phyloP scores from a whole-genome alignment of 2,797 vertebrate species.

The Crenichthys baileyi region DNA sequence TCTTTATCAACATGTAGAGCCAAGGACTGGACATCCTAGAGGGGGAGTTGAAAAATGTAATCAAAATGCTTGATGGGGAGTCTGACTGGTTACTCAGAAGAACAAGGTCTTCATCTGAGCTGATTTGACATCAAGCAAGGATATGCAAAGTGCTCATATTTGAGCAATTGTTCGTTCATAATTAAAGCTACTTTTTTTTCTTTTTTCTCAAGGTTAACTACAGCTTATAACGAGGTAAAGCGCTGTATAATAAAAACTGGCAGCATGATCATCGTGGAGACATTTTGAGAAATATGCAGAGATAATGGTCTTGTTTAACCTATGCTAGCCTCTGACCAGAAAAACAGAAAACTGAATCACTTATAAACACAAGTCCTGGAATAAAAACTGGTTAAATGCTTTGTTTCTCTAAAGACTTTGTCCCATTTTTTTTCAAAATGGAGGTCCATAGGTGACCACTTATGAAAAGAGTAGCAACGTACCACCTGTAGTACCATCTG shows the following conservation, averaged over 20 bases:
- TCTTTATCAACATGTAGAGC: neutral
- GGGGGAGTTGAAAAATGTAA: no score
- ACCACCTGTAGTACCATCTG: neutral
- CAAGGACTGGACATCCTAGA: neutral
- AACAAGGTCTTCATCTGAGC: no score
- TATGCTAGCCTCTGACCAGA: neutral
- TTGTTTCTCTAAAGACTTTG: neutral
- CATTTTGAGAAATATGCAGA: no score
- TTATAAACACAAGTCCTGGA: neutral
- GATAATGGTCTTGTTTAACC: no score
- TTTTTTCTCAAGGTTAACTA: no score
- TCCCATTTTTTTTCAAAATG: constrained; percentile 1
- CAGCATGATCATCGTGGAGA: neutral
- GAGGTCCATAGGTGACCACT: neutral
- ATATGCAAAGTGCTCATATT: no score
- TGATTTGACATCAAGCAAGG: no score
- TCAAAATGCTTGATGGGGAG: neutral
- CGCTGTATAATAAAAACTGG: neutral
- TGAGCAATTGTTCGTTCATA: no score
- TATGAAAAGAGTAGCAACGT: neutral
- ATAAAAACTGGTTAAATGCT: neutral
- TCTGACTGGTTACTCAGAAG: neutral
- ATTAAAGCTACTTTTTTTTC: no score
- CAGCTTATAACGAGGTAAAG: no score
- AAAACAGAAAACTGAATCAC: neutral